phyloP scores from a whole-genome alignment of 2,888 invertebrate genomes.

The Pristionchus entomophagus region DNA sequence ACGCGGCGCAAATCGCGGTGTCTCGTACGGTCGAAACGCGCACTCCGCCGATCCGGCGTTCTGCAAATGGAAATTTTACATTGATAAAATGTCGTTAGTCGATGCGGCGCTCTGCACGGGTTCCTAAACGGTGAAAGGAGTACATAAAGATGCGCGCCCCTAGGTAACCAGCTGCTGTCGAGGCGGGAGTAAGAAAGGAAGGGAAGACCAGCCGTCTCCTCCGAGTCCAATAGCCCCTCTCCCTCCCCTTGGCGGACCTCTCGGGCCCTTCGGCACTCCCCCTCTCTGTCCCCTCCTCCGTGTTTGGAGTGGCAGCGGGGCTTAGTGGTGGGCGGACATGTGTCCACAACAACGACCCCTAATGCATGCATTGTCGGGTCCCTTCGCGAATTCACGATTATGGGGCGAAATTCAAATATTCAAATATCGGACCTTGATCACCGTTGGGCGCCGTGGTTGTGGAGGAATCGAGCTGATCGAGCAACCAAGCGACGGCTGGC shows the following conservation, averaged over 20 bases:
- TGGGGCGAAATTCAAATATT: background rate
- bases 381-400: background rate
- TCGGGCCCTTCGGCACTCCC: background rate
- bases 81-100: background rate
- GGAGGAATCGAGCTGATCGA: slow-evolving; percentile 20
- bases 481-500: slow-evolving; percentile 9
- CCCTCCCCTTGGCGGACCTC: no score
- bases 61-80: background rate
- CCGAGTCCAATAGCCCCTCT: no score
- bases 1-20: slow-evolving; percentile 46
- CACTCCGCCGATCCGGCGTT: slow-evolving; percentile 43
- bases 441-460: slow-evolving; percentile 23
- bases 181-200: no score
- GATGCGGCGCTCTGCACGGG: background rate
- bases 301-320: slow-evolving; percentile 13
- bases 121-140: background rate
- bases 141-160: background rate
- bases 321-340: background rate
- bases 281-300: background rate
- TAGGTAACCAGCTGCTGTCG: no score
- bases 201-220: background rate
- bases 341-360: slow-evolving; percentile 17
- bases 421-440: background rate
- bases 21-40: slow-evolving; percentile 41
- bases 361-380: slow-evolving; percentile 19